Evolutionary conservation across 2,113 vertebrate genomes (phyloP), one percentile per base, ranked within the genome.

Genomic region (Phasianus colchicus): DNA sequence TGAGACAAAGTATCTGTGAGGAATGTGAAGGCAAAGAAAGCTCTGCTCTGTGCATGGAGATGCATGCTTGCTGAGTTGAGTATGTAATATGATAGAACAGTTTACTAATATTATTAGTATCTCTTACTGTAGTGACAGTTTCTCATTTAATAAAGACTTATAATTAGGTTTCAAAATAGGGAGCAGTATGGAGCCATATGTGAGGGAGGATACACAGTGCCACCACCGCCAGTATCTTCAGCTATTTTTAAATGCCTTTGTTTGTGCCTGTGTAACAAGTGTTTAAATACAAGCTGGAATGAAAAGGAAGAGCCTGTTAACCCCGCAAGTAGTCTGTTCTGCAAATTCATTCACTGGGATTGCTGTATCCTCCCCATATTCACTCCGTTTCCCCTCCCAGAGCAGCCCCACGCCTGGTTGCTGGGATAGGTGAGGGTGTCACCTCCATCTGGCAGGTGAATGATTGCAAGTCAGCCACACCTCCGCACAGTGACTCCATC

Each of bases 151-250:
- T 57, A 14, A 88, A 86, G 55, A 50, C 13, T 7, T 34, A 24
- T 83, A 86, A 88, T 86, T 64, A 72, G 45, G 22, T 43, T 88
- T 86, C 83, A 65, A 90, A 92, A 78, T 57, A 83, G 64, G 32
- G 34, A 86, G 15, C 15, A 65, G 17, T 75, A 72, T n/a, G 40
- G 75, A 4, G n/a, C 29, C 77, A 16, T 90, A 36, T 17, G 9
- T 57, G 63, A n/a, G 18, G 48, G 58, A 90, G n/a, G 43, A 75
- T 71, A 22, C 12, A 7, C 75, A 47, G 11, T 83, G 22, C 64
- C 17, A 55, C 45, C 60, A 71, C 60, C 48, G 9, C 18, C 45
- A 19, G 7, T 89, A 63, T 72, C n/a, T 40, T 83, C 74, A 66
- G 60, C 69, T 64, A 25, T 80, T 43, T 66, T 73, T 70, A 60